Evolutionary conservation across 2,797 vertebrate species (phyloP).

Genomic region (Chelon labrosus): DNA sequence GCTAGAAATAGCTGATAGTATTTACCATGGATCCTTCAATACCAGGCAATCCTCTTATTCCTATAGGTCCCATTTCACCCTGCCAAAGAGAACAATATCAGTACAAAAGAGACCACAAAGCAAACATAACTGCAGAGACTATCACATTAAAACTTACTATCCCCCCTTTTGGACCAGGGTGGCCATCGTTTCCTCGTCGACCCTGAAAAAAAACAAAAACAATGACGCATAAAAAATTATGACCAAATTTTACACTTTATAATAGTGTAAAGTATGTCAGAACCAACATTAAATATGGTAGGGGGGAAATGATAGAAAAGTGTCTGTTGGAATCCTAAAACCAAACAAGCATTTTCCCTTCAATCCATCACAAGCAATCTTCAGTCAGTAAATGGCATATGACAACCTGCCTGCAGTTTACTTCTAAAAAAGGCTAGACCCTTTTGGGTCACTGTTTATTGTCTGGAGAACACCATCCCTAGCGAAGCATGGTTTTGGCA

Average conservation of each 20-base stretch:
- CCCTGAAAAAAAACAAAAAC: slow-evolving; percentile 74
- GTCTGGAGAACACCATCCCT: too few relatives aligned
- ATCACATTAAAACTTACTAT: slow-evolving; percentile 69
- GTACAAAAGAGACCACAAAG: background rate
- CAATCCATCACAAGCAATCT: too few relatives aligned
- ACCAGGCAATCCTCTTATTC: slow-evolving; percentile 81
- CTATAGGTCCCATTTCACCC: slow-evolving; percentile 78
- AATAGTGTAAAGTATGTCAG: background rate
- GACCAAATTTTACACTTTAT: background rate
- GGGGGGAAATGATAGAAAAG: too few relatives aligned
- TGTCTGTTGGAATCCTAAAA: too few relatives aligned
- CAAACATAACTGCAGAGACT: background rate
- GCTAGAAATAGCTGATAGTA: background rate
- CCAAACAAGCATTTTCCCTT: too few relatives aligned
- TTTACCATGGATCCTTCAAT: slow-evolving; percentile 85
- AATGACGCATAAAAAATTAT: background rate
- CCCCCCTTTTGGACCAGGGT: slow-evolving; percentile 84
- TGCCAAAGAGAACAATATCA: slow-evolving; percentile 47
- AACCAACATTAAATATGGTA: too few relatives aligned
- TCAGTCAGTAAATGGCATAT: too few relatives aligned
- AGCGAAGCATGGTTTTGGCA: too few relatives aligned
- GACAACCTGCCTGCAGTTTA: too few relatives aligned
- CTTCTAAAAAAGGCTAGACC: too few relatives aligned
- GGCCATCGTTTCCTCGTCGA: slow-evolving; percentile 75
- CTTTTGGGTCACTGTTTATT: too few relatives aligned